These are phyloP conservation scores for Channa striata DNA, from an alignment of 2,797 vertebrate species.

Conservation along the genomic window DNA sequence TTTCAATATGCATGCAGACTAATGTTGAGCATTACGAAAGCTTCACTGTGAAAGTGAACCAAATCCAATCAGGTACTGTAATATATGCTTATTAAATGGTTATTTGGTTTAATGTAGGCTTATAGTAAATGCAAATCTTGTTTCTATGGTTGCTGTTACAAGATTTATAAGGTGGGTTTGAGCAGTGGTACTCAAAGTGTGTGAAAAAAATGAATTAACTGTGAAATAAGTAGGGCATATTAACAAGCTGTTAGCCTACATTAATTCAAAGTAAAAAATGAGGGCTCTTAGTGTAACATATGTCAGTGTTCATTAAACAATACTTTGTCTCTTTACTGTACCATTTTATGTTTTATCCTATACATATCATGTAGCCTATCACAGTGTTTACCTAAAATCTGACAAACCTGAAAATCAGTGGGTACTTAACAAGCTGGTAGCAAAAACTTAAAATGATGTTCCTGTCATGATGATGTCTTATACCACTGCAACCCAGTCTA, in stretches of 20 bases:
- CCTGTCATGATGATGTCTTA: conserved; percentile 21
- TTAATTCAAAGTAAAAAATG: conserved; percentile 46
- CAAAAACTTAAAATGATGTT: conserved; percentile 33
- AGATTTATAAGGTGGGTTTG: conserved; percentile 19
- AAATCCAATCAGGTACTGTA: conserved; percentile 52
- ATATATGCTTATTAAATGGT: conserved; percentile 18
- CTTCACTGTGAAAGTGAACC: conserved; percentile 53
- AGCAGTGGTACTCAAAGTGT: conserved; percentile 10
- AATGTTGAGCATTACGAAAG: conserved; percentile 32
- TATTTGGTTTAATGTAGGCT: conserved; percentile 40
- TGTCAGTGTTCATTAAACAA: conserved; percentile 33
- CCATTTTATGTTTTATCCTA: conserved; percentile 34
- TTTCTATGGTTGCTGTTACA: conserved; percentile 11
- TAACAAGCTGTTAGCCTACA: conserved; percentile 24
- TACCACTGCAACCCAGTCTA: conserved; percentile 30
- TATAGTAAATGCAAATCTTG: conserved; percentile 8
- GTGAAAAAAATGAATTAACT: conserved; percentile 38
- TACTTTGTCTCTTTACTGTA: conserved; percentile 14
- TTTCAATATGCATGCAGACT: conserved; percentile 24
- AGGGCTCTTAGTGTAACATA: conserved; percentile 37
- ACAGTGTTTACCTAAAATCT: conserved; percentile 47
- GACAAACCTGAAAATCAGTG: conserved; percentile 23
- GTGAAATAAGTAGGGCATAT: conserved; percentile 60
- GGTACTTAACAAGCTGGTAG: conserved; percentile 27
- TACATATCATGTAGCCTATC: conserved; percentile 42